These are phyloP conservation scores for Siniperca scherzeri DNA, from an alignment of 2,797 vertebrate genomes.

Conservation along the genomic window DNA sequence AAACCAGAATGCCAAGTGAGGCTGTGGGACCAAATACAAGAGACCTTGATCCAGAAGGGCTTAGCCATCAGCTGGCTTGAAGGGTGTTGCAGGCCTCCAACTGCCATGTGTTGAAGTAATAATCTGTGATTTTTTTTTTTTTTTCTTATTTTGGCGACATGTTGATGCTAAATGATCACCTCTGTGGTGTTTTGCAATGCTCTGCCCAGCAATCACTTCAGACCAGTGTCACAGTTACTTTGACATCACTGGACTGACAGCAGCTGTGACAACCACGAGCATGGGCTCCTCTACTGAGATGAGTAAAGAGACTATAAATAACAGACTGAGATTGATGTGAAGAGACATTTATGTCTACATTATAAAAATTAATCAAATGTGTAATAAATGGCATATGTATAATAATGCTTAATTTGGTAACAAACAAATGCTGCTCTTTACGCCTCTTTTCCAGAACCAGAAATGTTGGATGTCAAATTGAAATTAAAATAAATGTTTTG, in stretches of 20 bases:
- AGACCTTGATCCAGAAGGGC: conserved; percentile 61
- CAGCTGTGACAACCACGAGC: conserved; percentile 45
- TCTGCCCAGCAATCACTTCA: conserved; percentile 52
- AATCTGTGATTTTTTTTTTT: conserved; percentile 40
- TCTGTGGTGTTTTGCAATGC: conserved; percentile 25
- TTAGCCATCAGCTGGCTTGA: conserved; percentile 59
- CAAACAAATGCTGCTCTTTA: neutral
- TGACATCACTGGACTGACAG: conserved; percentile 53
- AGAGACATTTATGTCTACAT: neutral
- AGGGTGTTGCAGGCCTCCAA: conserved; percentile 32
- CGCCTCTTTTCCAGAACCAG: neutral
- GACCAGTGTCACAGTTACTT: conserved; percentile 41
- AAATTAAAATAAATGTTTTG: neutral
- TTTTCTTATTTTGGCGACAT: conserved; percentile 17
- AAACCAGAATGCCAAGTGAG: conserved; percentile 46
- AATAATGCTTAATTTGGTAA: neutral
- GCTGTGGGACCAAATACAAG: conserved; percentile 39
- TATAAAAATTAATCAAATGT: conserved; percentile 2
- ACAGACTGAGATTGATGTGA: conserved; percentile 22
- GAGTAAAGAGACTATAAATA: conserved; percentile 45
- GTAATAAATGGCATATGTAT: too few relatives aligned
- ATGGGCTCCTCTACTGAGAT: conserved; percentile 11
- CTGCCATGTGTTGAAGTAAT: conserved; percentile 52
- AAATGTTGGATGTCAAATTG: neutral
- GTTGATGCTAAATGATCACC: conserved; percentile 52